phyloP scores from a whole-genome alignment of 2,113 vertebrate genomes.

The Oncorhynchus gorbuscha region DNA sequence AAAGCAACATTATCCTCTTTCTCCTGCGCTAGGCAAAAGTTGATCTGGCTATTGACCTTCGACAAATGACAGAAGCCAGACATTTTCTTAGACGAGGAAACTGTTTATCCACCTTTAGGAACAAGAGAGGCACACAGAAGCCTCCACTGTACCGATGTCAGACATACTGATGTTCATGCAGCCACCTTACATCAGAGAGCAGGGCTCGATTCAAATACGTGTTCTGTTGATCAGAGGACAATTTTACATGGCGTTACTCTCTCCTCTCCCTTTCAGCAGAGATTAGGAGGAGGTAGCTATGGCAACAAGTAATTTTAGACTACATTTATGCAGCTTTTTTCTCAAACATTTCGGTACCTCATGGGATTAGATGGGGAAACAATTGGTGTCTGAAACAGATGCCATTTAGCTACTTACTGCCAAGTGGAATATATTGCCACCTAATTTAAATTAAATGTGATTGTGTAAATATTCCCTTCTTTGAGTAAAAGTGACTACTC shows the following conservation, averaged over 20 bases:
- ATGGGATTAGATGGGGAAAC: background rate
- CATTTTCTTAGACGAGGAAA: background rate
- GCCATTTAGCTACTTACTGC: background rate
- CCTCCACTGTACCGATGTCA: background rate
- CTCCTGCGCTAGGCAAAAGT: conserved; percentile 14
- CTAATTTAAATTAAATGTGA: conserved; percentile 34
- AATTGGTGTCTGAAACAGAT: conserved; percentile 1
- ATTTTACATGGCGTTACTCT: conserved; percentile 20
- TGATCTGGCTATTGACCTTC: conserved; percentile 34
- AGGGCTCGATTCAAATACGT: conserved; percentile 30
- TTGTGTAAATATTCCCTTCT: background rate
- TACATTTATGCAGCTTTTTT: conserved; percentile 54
- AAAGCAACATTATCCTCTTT: conserved; percentile 28
- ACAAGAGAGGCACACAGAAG: background rate
- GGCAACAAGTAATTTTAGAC: conserved; percentile 66
- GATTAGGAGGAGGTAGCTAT: conserved; percentile 67
- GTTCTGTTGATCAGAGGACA: conserved; percentile 51
- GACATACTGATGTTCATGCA: conserved; percentile 17
- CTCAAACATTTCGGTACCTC: background rate
- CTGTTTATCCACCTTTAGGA: background rate
- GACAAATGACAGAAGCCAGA: conserved; percentile 16
- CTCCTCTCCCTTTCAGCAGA: conserved; percentile 47
- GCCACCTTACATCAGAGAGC: conserved; percentile 13
- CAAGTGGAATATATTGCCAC: background rate
- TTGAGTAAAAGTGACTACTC: background rate